phyloP scores from a whole-genome alignment of 2,888 invertebrate genomes.

The Brachycybe producta region DNA sequence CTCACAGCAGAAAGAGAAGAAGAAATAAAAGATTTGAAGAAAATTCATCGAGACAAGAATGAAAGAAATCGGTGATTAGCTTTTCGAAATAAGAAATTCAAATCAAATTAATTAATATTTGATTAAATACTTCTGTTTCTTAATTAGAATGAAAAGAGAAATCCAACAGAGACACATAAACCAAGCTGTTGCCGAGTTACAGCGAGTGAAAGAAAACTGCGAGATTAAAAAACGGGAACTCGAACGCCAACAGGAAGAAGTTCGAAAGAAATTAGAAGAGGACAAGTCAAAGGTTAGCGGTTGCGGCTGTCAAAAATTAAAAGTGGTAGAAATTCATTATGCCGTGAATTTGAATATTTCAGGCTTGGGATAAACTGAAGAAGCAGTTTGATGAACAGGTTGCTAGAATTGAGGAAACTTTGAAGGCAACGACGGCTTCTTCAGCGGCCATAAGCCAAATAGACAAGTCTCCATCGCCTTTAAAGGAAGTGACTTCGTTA shows the following conservation, averaged over 20 bases:
- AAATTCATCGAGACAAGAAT: constrained; percentile 75
- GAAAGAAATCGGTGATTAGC: constrained; percentile 51
- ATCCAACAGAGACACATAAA: constrained; percentile 46
- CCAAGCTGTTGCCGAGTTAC: constrained; percentile 18
- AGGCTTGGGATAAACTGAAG: too few species aligned
- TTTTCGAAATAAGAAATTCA: not conserved
- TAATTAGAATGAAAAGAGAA: constrained; percentile 67
- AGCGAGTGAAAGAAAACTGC: constrained; percentile 47
- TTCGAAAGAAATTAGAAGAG: constrained; percentile 53
- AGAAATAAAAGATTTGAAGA: constrained; percentile 73
- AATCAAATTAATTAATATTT: too few species aligned
- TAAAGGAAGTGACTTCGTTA: too few species aligned
- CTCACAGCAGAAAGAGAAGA: constrained; percentile 69
- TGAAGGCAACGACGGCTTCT: too few species aligned
- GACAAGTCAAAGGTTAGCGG: constrained; percentile 31
- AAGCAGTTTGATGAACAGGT: too few species aligned
- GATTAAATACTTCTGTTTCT: too few species aligned
- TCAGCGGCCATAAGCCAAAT: too few species aligned
- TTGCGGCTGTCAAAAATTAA: too few species aligned
- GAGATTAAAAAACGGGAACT: constrained; percentile 62
- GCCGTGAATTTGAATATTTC: too few species aligned
- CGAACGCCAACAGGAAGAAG: constrained; percentile 62
- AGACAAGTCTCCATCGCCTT: too few species aligned
- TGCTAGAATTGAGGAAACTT: too few species aligned
- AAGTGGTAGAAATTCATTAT: too few species aligned